These are phyloP conservation scores for Rhinogobius similis DNA, from an alignment of 2,113 vertebrate genomes.

Conservation along the genomic window DNA sequence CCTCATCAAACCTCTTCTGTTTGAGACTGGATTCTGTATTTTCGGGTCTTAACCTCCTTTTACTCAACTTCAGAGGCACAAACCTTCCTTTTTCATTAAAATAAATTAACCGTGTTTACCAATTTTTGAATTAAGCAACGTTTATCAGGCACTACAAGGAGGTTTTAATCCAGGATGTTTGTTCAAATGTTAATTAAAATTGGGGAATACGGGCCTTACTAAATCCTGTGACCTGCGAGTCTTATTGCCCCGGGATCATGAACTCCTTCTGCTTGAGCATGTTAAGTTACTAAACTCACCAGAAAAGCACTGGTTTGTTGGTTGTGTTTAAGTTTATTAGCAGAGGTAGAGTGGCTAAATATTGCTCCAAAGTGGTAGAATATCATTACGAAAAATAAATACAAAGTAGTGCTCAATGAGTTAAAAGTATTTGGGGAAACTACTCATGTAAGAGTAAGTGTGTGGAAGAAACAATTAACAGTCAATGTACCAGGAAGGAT, in stretches of 20 bases:
- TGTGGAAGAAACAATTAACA: no score
- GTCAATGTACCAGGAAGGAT: no score
- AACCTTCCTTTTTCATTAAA: constrained; percentile 10
- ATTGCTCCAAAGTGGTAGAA: no score
- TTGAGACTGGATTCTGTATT: not conserved
- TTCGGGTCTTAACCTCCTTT: not conserved
- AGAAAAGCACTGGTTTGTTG: not conserved
- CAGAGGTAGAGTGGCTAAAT: no score
- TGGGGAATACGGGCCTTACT: constrained; percentile 5
- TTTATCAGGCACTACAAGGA: constrained; percentile 4
- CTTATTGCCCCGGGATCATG: not conserved
- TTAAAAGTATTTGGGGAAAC: no score
- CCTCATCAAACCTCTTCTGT: not conserved
- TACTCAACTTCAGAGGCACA: constrained; percentile 6
- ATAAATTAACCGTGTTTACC: constrained; percentile 2
- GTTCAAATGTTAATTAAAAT: constrained; percentile 17
- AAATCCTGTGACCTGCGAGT: constrained; percentile 7
- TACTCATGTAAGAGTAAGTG: no score
- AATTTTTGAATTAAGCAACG: constrained; percentile 26
- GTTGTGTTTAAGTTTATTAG: not conserved
- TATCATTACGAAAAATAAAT: no score
- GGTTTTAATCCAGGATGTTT: constrained; percentile 12
- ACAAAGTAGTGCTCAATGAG: no score
- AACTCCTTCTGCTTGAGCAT: not conserved
- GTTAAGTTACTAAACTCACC: not conserved